These are phyloP conservation scores for Rhagologus leucostigma DNA, from an alignment of 2,113 vertebrate genomes.

Conservation along the genomic window DNA sequence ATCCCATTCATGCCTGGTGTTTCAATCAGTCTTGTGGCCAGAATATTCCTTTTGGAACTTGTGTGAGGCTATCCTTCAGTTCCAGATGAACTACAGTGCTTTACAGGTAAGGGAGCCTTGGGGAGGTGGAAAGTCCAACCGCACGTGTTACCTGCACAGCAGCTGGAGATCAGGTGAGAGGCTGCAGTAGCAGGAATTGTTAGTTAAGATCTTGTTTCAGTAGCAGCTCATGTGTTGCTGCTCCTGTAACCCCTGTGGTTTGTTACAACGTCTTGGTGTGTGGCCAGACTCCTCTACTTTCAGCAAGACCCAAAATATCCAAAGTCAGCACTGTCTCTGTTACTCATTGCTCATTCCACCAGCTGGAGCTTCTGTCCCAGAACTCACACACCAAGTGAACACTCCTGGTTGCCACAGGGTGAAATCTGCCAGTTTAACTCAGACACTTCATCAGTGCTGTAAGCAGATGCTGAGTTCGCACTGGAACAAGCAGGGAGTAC, in stretches of 20 bases:
- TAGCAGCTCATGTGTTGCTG: background rate
- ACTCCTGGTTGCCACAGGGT: background rate
- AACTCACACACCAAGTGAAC: background rate
- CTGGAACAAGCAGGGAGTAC: background rate
- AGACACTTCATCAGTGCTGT: background rate
- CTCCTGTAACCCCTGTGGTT: background rate
- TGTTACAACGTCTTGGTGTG: background rate
- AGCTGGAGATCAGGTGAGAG: background rate
- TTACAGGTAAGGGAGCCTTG: constrained; percentile 82
- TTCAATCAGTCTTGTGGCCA: constrained; percentile 94
- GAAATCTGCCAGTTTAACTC: background rate
- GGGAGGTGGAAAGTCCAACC: background rate
- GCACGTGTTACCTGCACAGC: background rate
- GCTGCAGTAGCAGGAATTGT: background rate
- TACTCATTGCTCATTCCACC: background rate
- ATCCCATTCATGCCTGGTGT: constrained; percentile 93
- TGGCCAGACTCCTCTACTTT: background rate
- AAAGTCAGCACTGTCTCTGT: background rate
- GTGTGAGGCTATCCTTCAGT: constrained; percentile 93
- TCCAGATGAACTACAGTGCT: constrained; percentile 86
- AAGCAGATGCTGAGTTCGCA: background rate
- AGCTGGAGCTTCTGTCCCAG: background rate
- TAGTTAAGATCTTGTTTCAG: background rate
- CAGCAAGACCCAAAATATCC: background rate
- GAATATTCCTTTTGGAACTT: constrained; percentile 98